A percentile compares a stretch with the other conserved stretches of the same genome.
phyloP scores from a whole-genome alignment of 2,797 vertebrate species.

The Artibeus jamaicensis region DNA sequence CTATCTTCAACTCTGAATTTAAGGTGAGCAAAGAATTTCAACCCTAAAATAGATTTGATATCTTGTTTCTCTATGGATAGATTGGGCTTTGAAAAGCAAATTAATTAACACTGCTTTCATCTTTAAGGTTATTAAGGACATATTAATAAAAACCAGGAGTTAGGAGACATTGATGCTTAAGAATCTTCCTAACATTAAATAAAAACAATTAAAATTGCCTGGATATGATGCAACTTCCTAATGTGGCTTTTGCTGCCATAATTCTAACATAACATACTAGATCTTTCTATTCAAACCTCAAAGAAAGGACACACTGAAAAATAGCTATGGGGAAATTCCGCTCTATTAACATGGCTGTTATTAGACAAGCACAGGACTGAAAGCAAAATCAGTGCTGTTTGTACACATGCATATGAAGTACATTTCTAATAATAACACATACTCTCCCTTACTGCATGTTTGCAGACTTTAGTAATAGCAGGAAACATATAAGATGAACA shows the following conservation, averaged over 20 bases:
- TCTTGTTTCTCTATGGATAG: not conserved
- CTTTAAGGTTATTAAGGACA: constrained; percentile 2
- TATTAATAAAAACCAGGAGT: not conserved
- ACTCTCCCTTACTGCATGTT: not conserved
- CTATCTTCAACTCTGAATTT: constrained; percentile 43
- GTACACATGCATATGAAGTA: not conserved
- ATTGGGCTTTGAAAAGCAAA: constrained; percentile 38
- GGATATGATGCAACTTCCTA: not conserved
- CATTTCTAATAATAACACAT: not conserved
- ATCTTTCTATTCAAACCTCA: constrained; percentile 6
- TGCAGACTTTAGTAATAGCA: not conserved
- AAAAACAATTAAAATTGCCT: constrained; percentile 9
- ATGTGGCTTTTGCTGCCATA: not conserved
- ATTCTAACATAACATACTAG: constrained; percentile 10
- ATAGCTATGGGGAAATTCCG: not conserved
- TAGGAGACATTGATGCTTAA: not conserved
- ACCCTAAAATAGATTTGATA: not conserved
- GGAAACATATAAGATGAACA: not conserved
- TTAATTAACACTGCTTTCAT: not conserved
- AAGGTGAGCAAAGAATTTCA: constrained; percentile 35
- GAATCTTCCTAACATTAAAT: constrained; percentile 22
- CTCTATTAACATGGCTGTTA: not conserved
- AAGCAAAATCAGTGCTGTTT: not conserved
- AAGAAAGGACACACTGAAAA: constrained; percentile 3
- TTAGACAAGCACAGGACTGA: not conserved